Evolutionary conservation across 2,797 vertebrate species (phyloP).

Genomic region (Poecilia gillii): DNA sequence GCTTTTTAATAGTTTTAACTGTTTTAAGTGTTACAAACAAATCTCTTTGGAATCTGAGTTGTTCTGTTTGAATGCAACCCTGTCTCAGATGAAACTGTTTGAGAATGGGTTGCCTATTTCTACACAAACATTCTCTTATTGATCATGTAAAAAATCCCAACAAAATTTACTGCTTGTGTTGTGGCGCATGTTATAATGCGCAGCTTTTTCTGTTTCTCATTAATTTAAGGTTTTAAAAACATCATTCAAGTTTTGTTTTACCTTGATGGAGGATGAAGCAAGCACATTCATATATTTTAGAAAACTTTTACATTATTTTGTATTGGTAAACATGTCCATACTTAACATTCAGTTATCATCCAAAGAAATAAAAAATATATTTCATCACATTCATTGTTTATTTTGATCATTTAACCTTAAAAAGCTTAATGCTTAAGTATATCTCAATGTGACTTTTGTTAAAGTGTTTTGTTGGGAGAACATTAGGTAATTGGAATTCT

Average conservation of each 20-base stretch:
- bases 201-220: not conserved
- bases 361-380: not conserved
- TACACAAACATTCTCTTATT: slow-evolving; percentile 26
- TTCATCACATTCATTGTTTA: not conserved
- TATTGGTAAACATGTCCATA: not conserved
- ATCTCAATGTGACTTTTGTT: not conserved
- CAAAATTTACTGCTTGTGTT: not conserved
- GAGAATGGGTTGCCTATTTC: slow-evolving; percentile 1
- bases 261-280: not conserved
- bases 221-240: too few relatives aligned
- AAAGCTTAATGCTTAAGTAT: not conserved
- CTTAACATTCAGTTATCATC: not conserved
- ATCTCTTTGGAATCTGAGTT: not conserved
- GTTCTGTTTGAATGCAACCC: not conserved
- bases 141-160: not conserved
- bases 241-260: not conserved
- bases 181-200: not conserved
- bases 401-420: slow-evolving; percentile 3
- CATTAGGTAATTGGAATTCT: slow-evolving; percentile 1
- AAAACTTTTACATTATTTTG: slow-evolving; percentile 22
- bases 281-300: slow-evolving; percentile 41
- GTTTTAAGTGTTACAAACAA: not conserved
- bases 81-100: not conserved
- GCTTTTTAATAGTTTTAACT: not conserved
- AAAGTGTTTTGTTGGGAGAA: slow-evolving; percentile 4